Evolutionary conservation across 2,113 vertebrate genomes (phyloP).

Genomic region (Gorsachius goisagi): DNA sequence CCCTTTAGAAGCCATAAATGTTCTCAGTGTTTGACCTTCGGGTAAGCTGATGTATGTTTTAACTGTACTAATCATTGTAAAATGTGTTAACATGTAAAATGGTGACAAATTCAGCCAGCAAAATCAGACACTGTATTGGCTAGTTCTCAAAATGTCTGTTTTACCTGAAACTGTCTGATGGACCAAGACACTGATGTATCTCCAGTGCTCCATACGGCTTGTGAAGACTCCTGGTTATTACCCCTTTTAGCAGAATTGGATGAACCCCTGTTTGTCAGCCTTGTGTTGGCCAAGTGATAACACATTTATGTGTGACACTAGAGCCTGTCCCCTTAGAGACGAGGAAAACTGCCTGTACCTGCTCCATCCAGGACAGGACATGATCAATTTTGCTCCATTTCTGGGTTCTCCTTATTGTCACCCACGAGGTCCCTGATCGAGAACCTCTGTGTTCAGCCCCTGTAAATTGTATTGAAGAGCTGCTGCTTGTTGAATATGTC

Average conservation of each 20-base stretch:
- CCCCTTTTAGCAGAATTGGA: background rate
- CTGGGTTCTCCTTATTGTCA: background rate
- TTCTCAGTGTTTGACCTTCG: conserved; percentile 17
- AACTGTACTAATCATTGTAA: background rate
- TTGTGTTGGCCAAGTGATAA: background rate
- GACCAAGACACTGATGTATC: background rate
- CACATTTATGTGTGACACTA: background rate
- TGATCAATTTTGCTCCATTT: background rate
- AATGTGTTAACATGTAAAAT: background rate
- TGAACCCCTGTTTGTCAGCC: background rate
- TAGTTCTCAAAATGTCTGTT: background rate
- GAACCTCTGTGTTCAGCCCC: background rate
- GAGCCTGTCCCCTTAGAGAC: background rate
- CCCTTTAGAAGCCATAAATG: conserved; percentile 57
- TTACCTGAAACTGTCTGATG: background rate
- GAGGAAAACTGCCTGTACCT: background rate
- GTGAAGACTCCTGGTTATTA: background rate
- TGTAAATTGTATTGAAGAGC: background rate
- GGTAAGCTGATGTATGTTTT: background rate
- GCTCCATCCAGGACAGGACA: background rate
- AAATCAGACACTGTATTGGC: background rate
- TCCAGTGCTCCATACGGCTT: background rate
- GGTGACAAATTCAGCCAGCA: background rate
- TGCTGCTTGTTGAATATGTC: background rate
- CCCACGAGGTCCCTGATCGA: background rate